A percentile compares a stretch with the other conserved stretches of the same genome.
Evolutionary conservation across 2,113 vertebrate genomes (phyloP).

Genomic region (Excalfactoria chinensis): DNA sequence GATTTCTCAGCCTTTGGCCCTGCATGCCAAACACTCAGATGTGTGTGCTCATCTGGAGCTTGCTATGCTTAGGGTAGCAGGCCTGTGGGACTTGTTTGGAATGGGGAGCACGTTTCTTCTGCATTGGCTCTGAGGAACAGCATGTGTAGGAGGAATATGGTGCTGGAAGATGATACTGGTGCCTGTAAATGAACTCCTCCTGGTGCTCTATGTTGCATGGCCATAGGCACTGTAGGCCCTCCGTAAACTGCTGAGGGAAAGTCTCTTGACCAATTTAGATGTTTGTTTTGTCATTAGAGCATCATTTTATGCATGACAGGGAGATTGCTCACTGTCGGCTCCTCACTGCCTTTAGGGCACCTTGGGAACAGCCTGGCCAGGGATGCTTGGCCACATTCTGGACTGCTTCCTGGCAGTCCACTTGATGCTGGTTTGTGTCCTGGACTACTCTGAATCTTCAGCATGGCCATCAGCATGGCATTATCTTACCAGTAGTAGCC

Average conservation of each 20-base stretch:
- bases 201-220: not conserved
- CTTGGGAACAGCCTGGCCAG: not conserved
- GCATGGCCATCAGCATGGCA: not conserved
- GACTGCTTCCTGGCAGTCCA: not conserved
- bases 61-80: not conserved
- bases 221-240: not conserved
- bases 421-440: not conserved
- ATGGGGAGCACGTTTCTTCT: not conserved
- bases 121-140: not conserved
- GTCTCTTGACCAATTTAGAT: not conserved
- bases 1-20: not conserved
- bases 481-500: not conserved
- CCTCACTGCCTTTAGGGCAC: not conserved
- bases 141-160: rapidly evolving
- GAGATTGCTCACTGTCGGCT: not conserved
- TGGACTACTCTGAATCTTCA: not conserved
- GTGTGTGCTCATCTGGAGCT: not conserved
- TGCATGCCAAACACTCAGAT: not conserved
- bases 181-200: not conserved
- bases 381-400: not conserved
- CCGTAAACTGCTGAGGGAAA: not conserved
- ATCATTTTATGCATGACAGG: not conserved
- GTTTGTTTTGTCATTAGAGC: not conserved
- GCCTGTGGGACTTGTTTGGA: not conserved
- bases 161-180: not conserved